Conservation (phyloP, 2,113 vertebrate genomes). For the Ictalurus punctatus region DNA sequence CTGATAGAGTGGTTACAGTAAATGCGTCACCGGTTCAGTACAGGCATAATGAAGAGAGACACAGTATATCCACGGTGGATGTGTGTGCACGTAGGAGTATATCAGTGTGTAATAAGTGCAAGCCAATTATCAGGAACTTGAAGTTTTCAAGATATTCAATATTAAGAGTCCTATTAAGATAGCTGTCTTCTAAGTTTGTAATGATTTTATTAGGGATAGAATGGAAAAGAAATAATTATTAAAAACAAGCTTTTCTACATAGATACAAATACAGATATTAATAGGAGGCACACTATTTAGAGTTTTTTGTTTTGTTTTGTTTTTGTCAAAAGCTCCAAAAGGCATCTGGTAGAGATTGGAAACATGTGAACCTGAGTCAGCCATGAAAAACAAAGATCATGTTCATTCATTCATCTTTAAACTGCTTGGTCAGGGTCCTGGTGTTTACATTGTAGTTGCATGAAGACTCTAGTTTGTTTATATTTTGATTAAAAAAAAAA, state of each 20-base stretch:
- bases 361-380: neutral
- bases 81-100: neutral
- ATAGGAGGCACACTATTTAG: neutral
- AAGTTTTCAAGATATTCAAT: neutral
- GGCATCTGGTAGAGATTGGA: neutral
- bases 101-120: neutral
- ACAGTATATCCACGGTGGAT: neutral
- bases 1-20: conserved; percentile 21
- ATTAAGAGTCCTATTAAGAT: neutral
- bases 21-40: conserved; percentile 1
- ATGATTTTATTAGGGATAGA: neutral
- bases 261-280: neutral
- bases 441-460: neutral
- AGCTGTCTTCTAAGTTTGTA: neutral
- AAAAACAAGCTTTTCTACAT: neutral
- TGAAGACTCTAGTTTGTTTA: too few relatives aligned
- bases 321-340: neutral
- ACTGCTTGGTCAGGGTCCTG: neutral
- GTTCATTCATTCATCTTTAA: neutral
- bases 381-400: neutral
- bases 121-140: neutral
- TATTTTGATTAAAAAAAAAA: too few relatives aligned
- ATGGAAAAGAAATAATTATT: neutral
- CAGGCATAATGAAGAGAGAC: conserved; percentile 23
- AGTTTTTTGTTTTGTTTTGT: neutral